Base-by-base conservation (phyloP, 2,113 vertebrate species). In the Tringa solitaria region DNA sequence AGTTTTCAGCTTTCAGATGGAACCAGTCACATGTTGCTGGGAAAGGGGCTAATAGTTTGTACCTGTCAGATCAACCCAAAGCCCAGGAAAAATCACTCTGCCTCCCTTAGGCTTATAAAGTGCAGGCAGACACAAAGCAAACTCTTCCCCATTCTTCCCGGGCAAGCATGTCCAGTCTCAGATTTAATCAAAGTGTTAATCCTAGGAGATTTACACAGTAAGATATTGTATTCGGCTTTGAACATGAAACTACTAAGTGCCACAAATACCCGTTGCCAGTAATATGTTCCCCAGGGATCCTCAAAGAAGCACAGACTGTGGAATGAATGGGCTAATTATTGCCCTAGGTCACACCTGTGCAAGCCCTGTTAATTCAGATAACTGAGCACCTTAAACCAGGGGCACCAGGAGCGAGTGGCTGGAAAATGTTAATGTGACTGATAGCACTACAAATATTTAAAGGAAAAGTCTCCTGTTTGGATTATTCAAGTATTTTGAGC, bases 101-200 rank as follows among this genome's bases (percentile, higher is more conserved):
- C 59, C 33, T 54, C 26, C 82, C 37, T 94, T 54, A 48, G 24
- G 50, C 45, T 90, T 91, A 32, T 23, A 69, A 77, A 87, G 27
- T 7, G 1, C 72, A 90, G 74, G 37, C 82, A 84, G 64, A 81
- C 67, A 86, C 51, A 91, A 97, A 96, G 59, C 35, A 95, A 96
- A 94, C 48, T 82, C 94, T 92, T 95, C 88, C 69, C 53, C 87
- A 68, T 89, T 96, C 76, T 94, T 93, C 65, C 59, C 3, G 2
- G 67, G 21, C 79, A 90, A 93, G 85, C 41, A 68, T 65, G 72
- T 91, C 89, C 78, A 93, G 93, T 61, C 85, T 97, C 82, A 93
- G 74, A 95, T 96, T 97, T 96, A 97, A 97, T 96, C 95, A 78
- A 92, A 94, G 95, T 96, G 93, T 94, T 97, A 97, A 97, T 96